Evolutionary conservation across 2,888 invertebrate genomes (phyloP), one percentile per base, ranked within the genome.

Genomic region (Germaria angustata): DNA sequence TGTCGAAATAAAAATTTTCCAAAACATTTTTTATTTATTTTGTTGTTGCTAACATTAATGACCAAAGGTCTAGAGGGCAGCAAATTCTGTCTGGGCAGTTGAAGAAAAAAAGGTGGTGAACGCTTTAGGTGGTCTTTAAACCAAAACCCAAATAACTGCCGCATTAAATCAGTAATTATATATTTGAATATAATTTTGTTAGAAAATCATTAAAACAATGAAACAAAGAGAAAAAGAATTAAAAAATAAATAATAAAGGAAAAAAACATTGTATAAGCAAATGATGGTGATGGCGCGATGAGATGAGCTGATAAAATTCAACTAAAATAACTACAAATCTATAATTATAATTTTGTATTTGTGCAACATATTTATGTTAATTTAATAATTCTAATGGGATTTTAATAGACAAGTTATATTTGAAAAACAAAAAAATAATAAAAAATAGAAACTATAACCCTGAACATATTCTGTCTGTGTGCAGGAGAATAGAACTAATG

Each of bases 341-440:
- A 71, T 82, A 80, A 82, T 82, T 76, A 82, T 71, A 53, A 46
- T 61, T 71, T 49, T 73, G 32, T 39, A 46, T 69, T 80, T 71
- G 59, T 7, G 9, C 4, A 20, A 44, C 1, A 24, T 73, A 71
- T 77, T 82, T 80, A 82, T 82, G 82, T 75, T 82, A 80, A 82
- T 82, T 82, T 82, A 71, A 82, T 80, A 71, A 82, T 63, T 71
- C 66, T 82, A 82, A 82, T 82, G 82, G 65, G 75, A 71, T 82
- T 82, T 80, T 82, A 82, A 82, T 59, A 59, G 61, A 81, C 39
- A 59, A 53, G 22, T 63, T 51, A 32, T 28, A 9, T 11, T 39
- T 32, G 68, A 49, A 39, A 55, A 66, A 15, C n/a, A n/a, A n/a
- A n/a, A n/a, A n/a, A n/a, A n/a, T n/a, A n/a, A n/a, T 6, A 28